phyloP scores from a whole-genome alignment of 2,888 invertebrate species.

The Agrochola litura region DNA sequence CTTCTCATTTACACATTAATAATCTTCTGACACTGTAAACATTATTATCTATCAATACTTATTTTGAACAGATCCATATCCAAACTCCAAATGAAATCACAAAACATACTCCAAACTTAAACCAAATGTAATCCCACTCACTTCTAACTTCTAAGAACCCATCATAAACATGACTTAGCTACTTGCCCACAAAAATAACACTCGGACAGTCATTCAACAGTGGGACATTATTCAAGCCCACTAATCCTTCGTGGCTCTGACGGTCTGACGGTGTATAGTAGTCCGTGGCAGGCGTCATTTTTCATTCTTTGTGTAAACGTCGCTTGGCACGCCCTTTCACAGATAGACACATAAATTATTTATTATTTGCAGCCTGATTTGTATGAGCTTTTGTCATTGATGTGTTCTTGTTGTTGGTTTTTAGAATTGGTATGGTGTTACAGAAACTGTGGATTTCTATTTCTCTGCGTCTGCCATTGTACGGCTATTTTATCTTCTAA shows the following conservation, averaged over 20 bases:
- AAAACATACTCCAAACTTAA: conserved; percentile 38
- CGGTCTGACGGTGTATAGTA: conserved; percentile 53
- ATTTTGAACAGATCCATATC: conserved; percentile 31
- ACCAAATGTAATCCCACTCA: conserved; percentile 41
- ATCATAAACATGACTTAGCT: conserved; percentile 66
- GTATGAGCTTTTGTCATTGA: conserved; percentile 61
- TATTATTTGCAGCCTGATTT: conserved; percentile 71
- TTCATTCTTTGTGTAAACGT: conserved; percentile 82
- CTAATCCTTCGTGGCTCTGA: conserved; percentile 57
- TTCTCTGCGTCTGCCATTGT: background rate
- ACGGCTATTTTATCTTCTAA: background rate
- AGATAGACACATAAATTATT: conserved; percentile 75
- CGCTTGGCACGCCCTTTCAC: conserved; percentile 74
- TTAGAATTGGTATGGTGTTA: conserved; percentile 20
- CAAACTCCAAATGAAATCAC: conserved; percentile 7
- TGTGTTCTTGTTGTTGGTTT: conserved; percentile 54
- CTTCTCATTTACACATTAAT: background rate
- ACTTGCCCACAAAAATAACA: conserved; percentile 64
- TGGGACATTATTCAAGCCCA: conserved; percentile 57
- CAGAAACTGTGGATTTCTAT: background rate
- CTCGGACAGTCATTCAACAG: conserved; percentile 58
- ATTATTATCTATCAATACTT: conserved; percentile 3
- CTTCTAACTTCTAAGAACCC: conserved; percentile 56
- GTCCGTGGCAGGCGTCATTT: conserved; percentile 73
- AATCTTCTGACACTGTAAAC: background rate